These are phyloP conservation scores for Ctena decussata DNA, from an alignment of 2,888 invertebrate species.

Conservation along the genomic window DNA sequence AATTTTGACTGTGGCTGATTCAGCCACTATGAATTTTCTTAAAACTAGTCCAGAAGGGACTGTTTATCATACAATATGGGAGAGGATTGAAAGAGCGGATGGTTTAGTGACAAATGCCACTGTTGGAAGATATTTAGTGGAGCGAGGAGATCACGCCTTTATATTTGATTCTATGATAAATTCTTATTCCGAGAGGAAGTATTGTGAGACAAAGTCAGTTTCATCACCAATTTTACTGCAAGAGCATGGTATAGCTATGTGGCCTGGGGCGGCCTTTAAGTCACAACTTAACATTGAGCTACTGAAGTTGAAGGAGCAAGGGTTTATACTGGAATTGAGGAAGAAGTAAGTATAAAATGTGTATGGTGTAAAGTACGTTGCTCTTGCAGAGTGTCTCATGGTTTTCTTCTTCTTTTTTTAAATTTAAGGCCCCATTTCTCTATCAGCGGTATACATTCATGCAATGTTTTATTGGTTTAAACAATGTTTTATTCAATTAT, in stretches of 20 bases:
- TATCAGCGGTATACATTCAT: too few relatives aligned
- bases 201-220: conserved; percentile 75
- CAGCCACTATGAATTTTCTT: conserved; percentile 80
- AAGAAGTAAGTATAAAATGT: conserved; percentile 73
- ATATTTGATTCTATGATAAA: conserved; percentile 82
- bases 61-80: conserved; percentile 70
- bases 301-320: conserved; percentile 75
- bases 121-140: conserved; percentile 56
- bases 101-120: conserved; percentile 65
- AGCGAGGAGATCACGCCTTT: conserved; percentile 70
- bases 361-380: too few relatives aligned
- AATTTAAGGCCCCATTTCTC: too few relatives aligned
- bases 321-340: conserved; percentile 69
- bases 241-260: conserved; percentile 82
- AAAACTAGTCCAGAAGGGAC: conserved; percentile 59
- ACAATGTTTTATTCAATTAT: too few relatives aligned
- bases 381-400: too few relatives aligned
- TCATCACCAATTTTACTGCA: conserved; percentile 78
- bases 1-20: conserved; percentile 74
- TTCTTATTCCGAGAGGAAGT: conserved; percentile 72
- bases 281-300: conserved; percentile 79
- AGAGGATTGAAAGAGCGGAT: conserved; percentile 51
- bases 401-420: too few relatives aligned
- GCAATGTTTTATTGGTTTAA: too few relatives aligned
- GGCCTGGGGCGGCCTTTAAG: conserved; percentile 76